Evolutionary conservation across 2,888 invertebrate genomes (phyloP).

Genomic region (Sesia apiformis): DNA sequence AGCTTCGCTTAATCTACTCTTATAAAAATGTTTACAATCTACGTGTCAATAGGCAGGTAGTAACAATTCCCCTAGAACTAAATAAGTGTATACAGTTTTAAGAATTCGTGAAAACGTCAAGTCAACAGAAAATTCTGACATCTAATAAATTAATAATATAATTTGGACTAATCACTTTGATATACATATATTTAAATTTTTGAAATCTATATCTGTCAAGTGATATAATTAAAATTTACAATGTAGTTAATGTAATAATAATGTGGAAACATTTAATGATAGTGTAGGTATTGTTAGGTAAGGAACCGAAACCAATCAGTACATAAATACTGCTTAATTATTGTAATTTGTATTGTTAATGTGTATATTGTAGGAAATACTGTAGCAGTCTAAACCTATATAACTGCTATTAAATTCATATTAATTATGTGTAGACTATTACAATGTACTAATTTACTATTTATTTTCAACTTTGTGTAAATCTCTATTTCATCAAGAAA

Average conservation of each 20-base stretch:
- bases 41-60: conserved; percentile 71
- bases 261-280: not conserved
- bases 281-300: conserved; percentile 6
- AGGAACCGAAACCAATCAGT: conserved; percentile 20
- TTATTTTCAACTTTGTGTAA: conserved; percentile 7
- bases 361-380: conserved; percentile 13
- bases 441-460: no score
- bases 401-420: not conserved
- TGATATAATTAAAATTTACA: not conserved
- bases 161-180: not conserved
- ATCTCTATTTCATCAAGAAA: conserved; percentile 21
- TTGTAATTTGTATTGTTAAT: conserved; percentile 6
- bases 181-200: not conserved
- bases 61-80: conserved; percentile 55
- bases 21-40: conserved; percentile 60
- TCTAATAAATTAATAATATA: not conserved
- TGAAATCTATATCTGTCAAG: not conserved
- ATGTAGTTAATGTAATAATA: not conserved
- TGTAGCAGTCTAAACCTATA: conserved; percentile 14
- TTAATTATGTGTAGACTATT: not conserved
- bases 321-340: not conserved
- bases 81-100: conserved; percentile 40
- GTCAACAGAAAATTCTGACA: not conserved
- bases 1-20: conserved; percentile 58
- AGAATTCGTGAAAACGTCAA: not conserved